Conservation (phyloP, 2,113 vertebrate genomes). For the Geococcyx californianus region DNA sequence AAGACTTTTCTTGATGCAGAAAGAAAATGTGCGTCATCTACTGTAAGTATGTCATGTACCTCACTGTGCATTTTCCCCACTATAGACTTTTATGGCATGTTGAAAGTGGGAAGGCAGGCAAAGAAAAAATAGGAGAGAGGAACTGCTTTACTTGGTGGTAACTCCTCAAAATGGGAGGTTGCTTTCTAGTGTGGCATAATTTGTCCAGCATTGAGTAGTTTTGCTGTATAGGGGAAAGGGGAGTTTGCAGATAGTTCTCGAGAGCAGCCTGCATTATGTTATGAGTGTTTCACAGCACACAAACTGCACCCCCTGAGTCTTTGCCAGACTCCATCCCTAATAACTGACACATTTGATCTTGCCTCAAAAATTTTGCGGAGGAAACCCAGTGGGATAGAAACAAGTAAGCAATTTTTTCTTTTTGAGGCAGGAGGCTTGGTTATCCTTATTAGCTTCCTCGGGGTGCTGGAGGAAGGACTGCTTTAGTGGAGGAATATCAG, state of each 20-base stretch:
- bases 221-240: neutral
- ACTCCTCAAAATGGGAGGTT: neutral
- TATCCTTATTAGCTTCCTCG: conserved; percentile 21
- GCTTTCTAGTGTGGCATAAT: neutral
- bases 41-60: neutral
- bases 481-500: neutral
- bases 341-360: neutral
- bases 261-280: rapidly evolving
- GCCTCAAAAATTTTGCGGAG: neutral
- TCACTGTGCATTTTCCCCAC: neutral
- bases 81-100: neutral
- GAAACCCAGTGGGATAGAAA: neutral
- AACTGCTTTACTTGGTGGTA: neutral
- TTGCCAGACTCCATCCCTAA: neutral
- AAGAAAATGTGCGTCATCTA: neutral
- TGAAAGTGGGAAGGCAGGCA: neutral
- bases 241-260: neutral
- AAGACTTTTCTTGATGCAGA: neutral
- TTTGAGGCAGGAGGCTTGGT: conserved; percentile 1
- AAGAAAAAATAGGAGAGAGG: neutral
- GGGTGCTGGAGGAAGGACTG: neutral
- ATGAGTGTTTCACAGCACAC: neutral
- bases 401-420: neutral
- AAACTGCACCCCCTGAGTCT: neutral
- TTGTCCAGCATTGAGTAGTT: neutral